phyloP scores from a whole-genome alignment of 2,888 invertebrate genomes.

The Halictus quadricinctus region DNA sequence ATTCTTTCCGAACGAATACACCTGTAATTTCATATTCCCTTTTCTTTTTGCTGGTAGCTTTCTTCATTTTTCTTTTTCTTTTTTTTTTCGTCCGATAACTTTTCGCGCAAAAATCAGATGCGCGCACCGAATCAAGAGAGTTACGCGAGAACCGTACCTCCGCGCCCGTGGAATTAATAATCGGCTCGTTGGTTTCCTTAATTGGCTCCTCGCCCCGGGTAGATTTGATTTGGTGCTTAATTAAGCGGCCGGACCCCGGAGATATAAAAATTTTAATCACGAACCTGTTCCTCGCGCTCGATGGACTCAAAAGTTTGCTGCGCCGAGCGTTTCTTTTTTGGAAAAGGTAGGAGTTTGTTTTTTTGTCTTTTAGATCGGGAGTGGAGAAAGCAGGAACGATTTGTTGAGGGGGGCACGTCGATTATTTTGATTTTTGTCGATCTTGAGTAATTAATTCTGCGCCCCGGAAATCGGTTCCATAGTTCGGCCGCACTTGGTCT shows the following conservation, averaged over 20 bases:
- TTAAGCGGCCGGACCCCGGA: neutral
- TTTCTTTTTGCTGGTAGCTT: neutral
- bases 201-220: constrained; percentile 6
- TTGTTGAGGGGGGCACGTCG: neutral
- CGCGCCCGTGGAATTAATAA: constrained; percentile 32
- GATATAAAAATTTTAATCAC: neutral
- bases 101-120: neutral
- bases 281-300: neutral
- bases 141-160: neutral
- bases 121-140: constrained; percentile 1
- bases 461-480: neutral
- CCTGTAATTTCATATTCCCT: neutral
- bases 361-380: neutral
- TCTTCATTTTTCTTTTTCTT: neutral
- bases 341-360: no score
- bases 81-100: neutral
- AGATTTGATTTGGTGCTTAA: constrained; percentile 16
- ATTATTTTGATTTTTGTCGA: neutral
- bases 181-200: constrained; percentile 27
- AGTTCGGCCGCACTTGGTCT: neutral
- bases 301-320: neutral
- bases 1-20: neutral
- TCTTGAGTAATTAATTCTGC: neutral
- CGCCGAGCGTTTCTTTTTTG: neutral
- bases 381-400: neutral